A percentile compares a stretch with the other conserved stretches of the same genome.
phyloP scores from a whole-genome alignment of 2,113 vertebrate species.

The Esox niger region DNA sequence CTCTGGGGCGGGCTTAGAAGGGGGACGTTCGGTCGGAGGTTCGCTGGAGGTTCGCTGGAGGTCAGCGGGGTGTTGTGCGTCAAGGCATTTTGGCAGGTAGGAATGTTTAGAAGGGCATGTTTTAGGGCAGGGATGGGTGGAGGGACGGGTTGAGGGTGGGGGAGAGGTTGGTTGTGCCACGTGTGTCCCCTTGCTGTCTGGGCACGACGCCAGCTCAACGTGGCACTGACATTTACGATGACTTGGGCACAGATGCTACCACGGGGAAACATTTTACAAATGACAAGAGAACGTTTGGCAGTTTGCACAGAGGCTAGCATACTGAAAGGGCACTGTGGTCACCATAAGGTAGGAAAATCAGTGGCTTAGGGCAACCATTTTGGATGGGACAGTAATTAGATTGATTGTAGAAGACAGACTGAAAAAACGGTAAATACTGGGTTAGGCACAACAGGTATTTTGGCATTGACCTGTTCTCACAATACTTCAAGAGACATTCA shows the following conservation, averaged over 20 bases:
- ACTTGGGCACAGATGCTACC: slow-evolving; percentile 46
- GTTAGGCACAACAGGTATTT: no score
- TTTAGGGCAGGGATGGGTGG: slow-evolving; percentile 16
- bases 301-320: not conserved
- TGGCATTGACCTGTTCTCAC: no score
- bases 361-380: no score
- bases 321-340: no score
- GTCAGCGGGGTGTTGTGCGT: slow-evolving; percentile 46
- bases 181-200: slow-evolving; percentile 38
- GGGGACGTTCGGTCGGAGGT: slow-evolving; percentile 34
- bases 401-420: no score
- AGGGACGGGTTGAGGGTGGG: slow-evolving; percentile 26
- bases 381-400: no score
- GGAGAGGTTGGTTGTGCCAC: slow-evolving; percentile 50
- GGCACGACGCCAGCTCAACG: slow-evolving; percentile 50
- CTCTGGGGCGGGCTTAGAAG: slow-evolving; percentile 47
- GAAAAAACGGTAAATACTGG: no score
- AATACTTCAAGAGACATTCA: no score
- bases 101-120: slow-evolving; percentile 36
- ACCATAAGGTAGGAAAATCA: no score
- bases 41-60: slow-evolving; percentile 40
- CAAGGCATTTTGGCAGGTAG: slow-evolving; percentile 53
- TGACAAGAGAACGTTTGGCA: slow-evolving; percentile 18
- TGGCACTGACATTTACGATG: slow-evolving; percentile 58
- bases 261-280: slow-evolving; percentile 16